These are phyloP conservation scores for Melanogrammus aeglefinus DNA, from an alignment of 2,797 vertebrate species.

Conservation along the genomic window DNA sequence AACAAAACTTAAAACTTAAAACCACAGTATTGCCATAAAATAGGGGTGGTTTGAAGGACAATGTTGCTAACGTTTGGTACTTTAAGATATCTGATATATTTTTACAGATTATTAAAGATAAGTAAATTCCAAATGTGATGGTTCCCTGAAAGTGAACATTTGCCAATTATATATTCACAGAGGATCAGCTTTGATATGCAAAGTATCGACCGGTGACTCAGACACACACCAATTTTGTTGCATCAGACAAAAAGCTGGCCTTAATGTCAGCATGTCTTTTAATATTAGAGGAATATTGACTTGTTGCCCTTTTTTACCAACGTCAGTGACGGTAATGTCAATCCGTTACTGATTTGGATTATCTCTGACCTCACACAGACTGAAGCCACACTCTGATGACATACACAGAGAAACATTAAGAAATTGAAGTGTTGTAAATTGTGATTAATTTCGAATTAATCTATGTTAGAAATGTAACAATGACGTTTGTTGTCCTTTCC, in stretches of 20 bases:
- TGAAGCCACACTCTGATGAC: background rate
- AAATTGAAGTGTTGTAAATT: background rate
- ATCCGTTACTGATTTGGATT: background rate
- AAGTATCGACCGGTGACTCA: background rate
- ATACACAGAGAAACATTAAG: background rate
- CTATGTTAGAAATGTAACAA: too few relatives aligned
- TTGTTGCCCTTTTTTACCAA: background rate
- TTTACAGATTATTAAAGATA: background rate
- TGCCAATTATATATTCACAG: background rate
- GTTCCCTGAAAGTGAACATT: background rate
- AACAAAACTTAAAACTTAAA: background rate
- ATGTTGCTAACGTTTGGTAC: background rate
- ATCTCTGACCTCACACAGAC: background rate
- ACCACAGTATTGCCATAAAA: background rate
- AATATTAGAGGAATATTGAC: background rate
- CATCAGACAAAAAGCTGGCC: background rate
- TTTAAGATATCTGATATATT: background rate
- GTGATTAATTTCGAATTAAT: background rate
- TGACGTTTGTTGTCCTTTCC: background rate
- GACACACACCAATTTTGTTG: background rate
- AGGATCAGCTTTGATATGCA: background rate
- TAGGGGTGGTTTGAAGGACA: background rate
- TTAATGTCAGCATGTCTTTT: conserved; percentile 2
- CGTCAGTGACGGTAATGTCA: background rate
- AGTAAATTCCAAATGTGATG: background rate